Evolutionary conservation across 1,140 invertebrate species (phyloP), one percentile per base, ranked within the genome.

Genomic region (Coboldia fuscipes): DNA sequence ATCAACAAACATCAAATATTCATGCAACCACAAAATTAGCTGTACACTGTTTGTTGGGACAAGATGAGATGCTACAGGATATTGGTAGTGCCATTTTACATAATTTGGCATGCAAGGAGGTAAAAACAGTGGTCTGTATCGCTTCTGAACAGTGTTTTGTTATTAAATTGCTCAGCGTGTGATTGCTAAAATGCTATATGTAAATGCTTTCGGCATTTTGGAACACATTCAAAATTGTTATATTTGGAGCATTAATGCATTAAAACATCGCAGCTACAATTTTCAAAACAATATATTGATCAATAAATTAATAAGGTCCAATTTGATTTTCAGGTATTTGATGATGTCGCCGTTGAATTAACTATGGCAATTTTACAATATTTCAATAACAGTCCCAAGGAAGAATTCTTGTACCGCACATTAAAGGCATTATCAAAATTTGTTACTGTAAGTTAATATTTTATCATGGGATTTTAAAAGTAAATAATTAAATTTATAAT

Each of bases 121-220:
- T 85, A 69, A 89, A 89, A 75, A 83, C 82, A 59, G 83, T 88
- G 78, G 84, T 86, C 73, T 68, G 80, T 78, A 79, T 77, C 65
- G 49, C 41, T 42, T 39, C 18, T 22, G 32, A 39, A 41, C 27
- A 38, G 26, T 35, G 34, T 32, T 40, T 37, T 37, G n/a, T n/a
- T n/a, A n/a, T n/a, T n/a, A n/a, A n/a, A n/a, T n/a, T n/a, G n/a
- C n/a, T n/a, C n/a, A n/a, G n/a, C n/a, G n/a, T n/a, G 30, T 28
- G 35, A 30, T 37, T 40, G 20, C 30, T n/a, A n/a, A n/a, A n/a
- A n/a, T n/a, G n/a, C n/a, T n/a, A n/a, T n/a, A n/a, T n/a, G n/a
- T n/a, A n/a, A n/a, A n/a, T n/a, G n/a, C n/a, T n/a, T n/a, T n/a
- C n/a, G n/a, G n/a, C n/a, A n/a, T n/a, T n/a, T n/a, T n/a, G n/a